Evolutionary conservation across 1,140 invertebrate species (phyloP), one percentile per base, ranked within the genome.

Genomic region (Drosophila tani): DNA sequence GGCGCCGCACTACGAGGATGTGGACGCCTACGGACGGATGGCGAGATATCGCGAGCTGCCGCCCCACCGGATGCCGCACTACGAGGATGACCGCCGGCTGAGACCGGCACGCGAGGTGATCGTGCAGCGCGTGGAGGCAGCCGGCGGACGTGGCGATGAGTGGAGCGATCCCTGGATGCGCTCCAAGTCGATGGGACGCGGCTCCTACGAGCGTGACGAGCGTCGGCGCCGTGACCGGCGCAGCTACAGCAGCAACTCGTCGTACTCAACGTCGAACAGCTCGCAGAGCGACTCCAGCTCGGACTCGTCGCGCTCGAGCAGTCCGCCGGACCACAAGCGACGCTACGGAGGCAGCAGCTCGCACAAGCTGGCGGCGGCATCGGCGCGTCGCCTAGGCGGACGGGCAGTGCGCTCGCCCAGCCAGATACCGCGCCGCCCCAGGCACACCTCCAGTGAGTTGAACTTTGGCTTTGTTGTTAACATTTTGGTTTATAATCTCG

Each of bases 131-230:
- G 95, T 96, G 12, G 95, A 96, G 73, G 93, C 94, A 40, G 92
- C 94, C 5, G 93, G 93, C 3, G 93, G 93, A 5, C 94, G 96
- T 73, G 96, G 95, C 7, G 97, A 98, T 90, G 97, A 98, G 88
- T 98, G 97, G 97, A 96, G 96, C 24, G 98, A 98, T 94, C 97
- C 98, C 2, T 98, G 98, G 98, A 97, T 97, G 96, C 93, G 96
- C 9, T 94, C 95, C 11, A 96, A 96, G 79, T 96, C 96, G 3
- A 94, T 93, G 43, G 94, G 94, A 35, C 93, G 94, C 0, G 92
- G 93, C 7, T 93, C 93, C 2, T 90, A 86, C 29, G 92, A 93
- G 40, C 81, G 78, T 0, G 80, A 82, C 3, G 86, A 91, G 0
- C 80, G 87, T 15, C 64, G 94, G 69, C 64, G 93, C 56, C 75